phyloP scores from a whole-genome alignment of 2,113 vertebrate species.

The Naja naja region DNA sequence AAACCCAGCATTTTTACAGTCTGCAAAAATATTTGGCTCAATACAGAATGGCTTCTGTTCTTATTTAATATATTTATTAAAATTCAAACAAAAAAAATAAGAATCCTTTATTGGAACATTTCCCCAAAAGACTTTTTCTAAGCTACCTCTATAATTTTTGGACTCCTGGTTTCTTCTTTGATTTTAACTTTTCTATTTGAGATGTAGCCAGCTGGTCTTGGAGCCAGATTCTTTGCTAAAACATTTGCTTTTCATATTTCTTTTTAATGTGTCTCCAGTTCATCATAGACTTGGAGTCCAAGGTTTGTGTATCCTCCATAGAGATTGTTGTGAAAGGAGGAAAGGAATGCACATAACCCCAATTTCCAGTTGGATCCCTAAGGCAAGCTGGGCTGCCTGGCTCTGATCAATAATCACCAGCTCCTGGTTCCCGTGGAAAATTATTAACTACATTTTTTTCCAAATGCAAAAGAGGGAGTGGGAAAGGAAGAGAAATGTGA shows the following conservation, averaged over 20 bases:
- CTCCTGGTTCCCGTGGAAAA: not conserved
- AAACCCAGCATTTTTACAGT: not conserved
- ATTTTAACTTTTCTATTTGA: not conserved
- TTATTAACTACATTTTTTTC: not conserved
- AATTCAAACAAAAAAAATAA: not conserved
- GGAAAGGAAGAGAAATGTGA: not conserved
- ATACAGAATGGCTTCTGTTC: not conserved
- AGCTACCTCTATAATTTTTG: not conserved
- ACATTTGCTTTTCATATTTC: not conserved
- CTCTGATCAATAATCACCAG: not conserved
- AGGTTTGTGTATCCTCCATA: not conserved
- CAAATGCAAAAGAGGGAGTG: not conserved
- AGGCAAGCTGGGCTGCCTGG: not conserved
- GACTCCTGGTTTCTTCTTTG: not conserved
- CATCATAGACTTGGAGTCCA: not conserved
- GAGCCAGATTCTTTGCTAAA: constrained; percentile 2
- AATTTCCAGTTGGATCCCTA: not conserved
- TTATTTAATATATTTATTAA: not conserved
- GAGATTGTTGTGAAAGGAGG: not conserved
- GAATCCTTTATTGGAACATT: not conserved
- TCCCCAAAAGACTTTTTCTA: not conserved
- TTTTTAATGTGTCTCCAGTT: constrained; percentile 1
- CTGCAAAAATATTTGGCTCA: not conserved
- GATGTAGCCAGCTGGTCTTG: not conserved
- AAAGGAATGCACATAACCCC: not conserved